Conservation (phyloP, 2,113 vertebrate genomes). For the Esox niger region DNA sequence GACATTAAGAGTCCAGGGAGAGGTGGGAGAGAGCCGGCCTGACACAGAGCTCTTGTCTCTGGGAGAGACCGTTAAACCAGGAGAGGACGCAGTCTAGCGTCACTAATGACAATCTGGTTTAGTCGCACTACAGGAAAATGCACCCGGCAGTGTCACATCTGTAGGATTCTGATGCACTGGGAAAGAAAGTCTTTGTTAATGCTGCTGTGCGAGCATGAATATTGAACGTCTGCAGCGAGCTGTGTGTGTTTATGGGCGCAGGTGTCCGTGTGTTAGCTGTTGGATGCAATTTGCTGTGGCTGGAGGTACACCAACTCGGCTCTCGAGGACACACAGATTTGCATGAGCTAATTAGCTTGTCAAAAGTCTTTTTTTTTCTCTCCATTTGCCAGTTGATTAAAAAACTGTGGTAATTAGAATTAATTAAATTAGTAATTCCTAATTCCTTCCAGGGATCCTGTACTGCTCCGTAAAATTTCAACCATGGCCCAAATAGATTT, state of each 20-base stretch:
- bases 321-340: slow-evolving; percentile 51
- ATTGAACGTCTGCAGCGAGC: slow-evolving; percentile 4
- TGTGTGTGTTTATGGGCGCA: slow-evolving; percentile 1
- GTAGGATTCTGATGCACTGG: background rate
- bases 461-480: slow-evolving; percentile 1
- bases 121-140: background rate
- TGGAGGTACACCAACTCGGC: slow-evolving; percentile 7
- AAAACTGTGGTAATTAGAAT: slow-evolving; percentile 38
- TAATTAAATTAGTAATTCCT: slow-evolving; percentile 45
- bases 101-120: background rate
- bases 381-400: slow-evolving; percentile 54
- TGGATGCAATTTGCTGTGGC: slow-evolving; percentile 4
- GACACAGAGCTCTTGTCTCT: background rate
- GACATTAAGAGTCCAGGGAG: too few species aligned
- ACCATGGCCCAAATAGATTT: slow-evolving; percentile 2
- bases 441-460: slow-evolving; percentile 33
- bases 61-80: background rate
- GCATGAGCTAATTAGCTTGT: slow-evolving; percentile 56
- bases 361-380: slow-evolving; percentile 38
- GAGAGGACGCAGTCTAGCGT: background rate
- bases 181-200: slow-evolving; percentile 14
- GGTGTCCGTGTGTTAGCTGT: background rate
- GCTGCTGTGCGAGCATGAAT: slow-evolving; percentile 29
- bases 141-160: too few species aligned
- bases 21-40: too few species aligned